A percentile compares a stretch with the other conserved stretches of the same genome.
These are phyloP conservation scores for Standfussiana lucernea DNA, from an alignment of 2,888 invertebrate genomes.

Conservation along the genomic window DNA sequence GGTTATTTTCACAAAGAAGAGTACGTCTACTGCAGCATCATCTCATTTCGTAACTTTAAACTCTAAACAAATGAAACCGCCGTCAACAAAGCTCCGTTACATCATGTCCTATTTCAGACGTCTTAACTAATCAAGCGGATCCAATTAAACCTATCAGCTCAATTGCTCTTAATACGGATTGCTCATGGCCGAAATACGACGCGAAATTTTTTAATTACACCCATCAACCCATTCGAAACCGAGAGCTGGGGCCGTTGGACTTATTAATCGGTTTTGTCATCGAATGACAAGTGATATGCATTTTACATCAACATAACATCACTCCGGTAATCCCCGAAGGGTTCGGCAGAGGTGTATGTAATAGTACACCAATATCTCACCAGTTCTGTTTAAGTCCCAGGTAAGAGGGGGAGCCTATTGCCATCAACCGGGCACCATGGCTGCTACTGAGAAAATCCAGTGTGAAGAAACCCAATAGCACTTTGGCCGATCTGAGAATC, in stretches of 20 bases:
- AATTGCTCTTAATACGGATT: constrained; percentile 88
- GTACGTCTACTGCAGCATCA: background rate
- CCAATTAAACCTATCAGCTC: constrained; percentile 88
- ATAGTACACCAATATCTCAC: background rate
- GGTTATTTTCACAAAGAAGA: too few relatives aligned
- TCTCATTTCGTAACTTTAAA: too few relatives aligned
- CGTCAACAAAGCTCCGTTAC: constrained; percentile 65
- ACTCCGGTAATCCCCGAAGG: background rate
- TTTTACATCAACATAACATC: constrained; percentile 11
- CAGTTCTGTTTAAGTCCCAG: background rate
- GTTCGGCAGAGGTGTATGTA: background rate
- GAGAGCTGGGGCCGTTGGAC: constrained; percentile 68
- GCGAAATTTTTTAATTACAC: constrained; percentile 80
- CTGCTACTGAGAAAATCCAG: background rate
- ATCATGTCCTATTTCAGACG: constrained; percentile 81
- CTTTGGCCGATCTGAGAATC: background rate
- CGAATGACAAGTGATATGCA: constrained; percentile 56
- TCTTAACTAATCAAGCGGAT: constrained; percentile 88
- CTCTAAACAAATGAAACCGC: constrained; percentile 45
- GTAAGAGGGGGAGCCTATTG: background rate
- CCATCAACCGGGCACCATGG: background rate
- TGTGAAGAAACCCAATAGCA: background rate
- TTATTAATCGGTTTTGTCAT: constrained; percentile 73
- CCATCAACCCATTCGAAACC: constrained; percentile 60
- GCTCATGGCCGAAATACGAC: constrained; percentile 82